These are phyloP conservation scores for Tuberolachnus salignus DNA, from an alignment of 2,888 invertebrate genomes.

Conservation along the genomic window DNA sequence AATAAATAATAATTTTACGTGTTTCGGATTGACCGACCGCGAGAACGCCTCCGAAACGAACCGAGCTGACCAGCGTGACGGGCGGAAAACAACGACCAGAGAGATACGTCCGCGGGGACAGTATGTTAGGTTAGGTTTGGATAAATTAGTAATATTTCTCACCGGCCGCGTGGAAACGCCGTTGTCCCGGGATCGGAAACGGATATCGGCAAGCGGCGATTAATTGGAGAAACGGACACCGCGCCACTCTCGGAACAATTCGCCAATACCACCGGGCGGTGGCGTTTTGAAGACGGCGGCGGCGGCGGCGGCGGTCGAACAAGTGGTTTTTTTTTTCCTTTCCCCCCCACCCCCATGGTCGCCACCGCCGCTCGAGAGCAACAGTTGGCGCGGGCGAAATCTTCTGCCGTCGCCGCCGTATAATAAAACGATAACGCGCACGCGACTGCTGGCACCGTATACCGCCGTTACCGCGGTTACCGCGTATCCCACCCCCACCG, in stretches of 20 bases:
- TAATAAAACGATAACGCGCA: no score
- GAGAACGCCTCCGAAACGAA: no score
- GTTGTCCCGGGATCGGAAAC: not conserved
- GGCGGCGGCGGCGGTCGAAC: not conserved
- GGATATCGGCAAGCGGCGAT: not conserved
- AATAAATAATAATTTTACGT: no score
- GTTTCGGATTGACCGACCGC: no score
- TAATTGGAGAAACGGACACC: not conserved
- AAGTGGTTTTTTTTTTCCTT: conserved; percentile 28
- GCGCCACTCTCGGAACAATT: not conserved
- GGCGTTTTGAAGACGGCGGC: no score
- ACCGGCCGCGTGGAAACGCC: not conserved
- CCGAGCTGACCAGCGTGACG: not conserved
- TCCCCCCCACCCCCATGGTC: not conserved
- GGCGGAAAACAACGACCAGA: no score
- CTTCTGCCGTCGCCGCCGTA: not conserved
- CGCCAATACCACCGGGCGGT: not conserved
- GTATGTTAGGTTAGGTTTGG: no score
- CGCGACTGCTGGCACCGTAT: no score
- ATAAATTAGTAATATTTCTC: not conserved
- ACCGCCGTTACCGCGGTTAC: no score
- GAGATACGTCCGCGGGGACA: no score
- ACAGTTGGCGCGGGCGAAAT: conserved; percentile 20
- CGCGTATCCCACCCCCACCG: no score
- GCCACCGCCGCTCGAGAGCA: not conserved